phyloP scores from a whole-genome alignment of 2,797 vertebrate species.

The Pipistrellus kuhlii region DNA sequence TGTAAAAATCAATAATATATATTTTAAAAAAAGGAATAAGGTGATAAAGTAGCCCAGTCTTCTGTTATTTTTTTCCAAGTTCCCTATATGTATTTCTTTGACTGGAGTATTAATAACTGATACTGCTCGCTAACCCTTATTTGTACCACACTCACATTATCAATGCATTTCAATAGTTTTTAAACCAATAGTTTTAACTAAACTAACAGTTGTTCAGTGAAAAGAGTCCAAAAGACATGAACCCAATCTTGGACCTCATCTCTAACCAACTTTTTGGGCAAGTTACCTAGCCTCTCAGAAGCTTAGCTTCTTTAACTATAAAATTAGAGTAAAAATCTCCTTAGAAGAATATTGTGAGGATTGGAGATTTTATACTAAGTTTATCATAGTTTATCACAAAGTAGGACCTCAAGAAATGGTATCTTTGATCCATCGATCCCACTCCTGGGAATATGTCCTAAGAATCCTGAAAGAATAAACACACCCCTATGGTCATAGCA shows the following conservation, averaged over 20 bases:
- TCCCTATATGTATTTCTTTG: neutral
- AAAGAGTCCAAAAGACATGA: neutral
- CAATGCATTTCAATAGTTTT: neutral
- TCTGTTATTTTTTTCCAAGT: neutral
- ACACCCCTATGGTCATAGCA: neutral
- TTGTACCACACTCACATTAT: constrained; percentile 5
- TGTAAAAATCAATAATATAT: too few relatives aligned
- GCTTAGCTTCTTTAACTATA: constrained; percentile 23
- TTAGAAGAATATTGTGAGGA: neutral
- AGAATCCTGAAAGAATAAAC: neutral
- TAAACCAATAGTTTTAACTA: constrained; percentile 55
- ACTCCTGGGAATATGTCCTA: neutral
- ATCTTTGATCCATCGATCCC: neutral
- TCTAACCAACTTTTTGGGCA: constrained; percentile 17
- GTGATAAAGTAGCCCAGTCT: neutral
- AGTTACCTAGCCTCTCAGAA: neutral
- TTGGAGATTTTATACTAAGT: neutral
- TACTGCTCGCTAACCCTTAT: neutral
- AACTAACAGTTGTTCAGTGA: neutral
- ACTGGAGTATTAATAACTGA: constrained; percentile 15
- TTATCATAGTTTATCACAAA: constrained; percentile 52
- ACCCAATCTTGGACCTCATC: neutral
- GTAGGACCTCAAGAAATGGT: constrained; percentile 38
- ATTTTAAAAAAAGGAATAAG: neutral
- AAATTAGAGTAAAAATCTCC: constrained; percentile 10